Evolutionary conservation across 2,113 vertebrate species (phyloP).

Genomic region (Dromiciops gliroides): DNA sequence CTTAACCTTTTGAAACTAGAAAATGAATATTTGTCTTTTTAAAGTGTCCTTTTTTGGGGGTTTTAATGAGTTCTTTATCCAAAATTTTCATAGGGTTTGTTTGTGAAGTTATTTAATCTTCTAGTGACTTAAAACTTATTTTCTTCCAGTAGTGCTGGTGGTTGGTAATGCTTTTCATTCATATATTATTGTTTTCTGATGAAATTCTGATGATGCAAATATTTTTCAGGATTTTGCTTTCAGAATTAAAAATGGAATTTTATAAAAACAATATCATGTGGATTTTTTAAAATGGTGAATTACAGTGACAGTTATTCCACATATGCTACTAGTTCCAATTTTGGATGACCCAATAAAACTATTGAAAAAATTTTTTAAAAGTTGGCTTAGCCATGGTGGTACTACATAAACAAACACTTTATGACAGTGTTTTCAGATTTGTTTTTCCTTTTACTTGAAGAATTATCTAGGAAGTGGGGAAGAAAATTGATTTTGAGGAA

Average conservation of each 20-base stretch:
- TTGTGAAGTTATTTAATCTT: background rate
- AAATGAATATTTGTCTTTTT: background rate
- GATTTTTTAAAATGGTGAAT: background rate
- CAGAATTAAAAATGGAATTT: background rate
- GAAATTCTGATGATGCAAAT: background rate
- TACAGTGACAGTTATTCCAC: accelerated
- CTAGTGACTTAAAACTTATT: background rate
- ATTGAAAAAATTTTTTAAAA: background rate
- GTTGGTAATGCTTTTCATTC: background rate
- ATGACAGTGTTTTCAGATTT: background rate
- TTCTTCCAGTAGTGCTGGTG: background rate
- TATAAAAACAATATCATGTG: background rate
- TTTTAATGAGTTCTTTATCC: background rate
- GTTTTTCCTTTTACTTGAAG: background rate
- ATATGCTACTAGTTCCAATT: background rate
- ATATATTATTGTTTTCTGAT: background rate
- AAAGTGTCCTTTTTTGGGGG: background rate
- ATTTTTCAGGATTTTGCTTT: background rate
- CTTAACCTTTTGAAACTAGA: background rate
- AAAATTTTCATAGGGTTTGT: background rate
- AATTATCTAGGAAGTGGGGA: background rate
- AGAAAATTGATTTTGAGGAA: conserved; percentile 38
- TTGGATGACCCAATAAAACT: background rate
- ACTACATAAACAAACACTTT: accelerated
- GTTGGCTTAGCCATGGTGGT: background rate